phyloP scores from a whole-genome alignment of 2,113 vertebrate species.

The Prolemur simus region DNA sequence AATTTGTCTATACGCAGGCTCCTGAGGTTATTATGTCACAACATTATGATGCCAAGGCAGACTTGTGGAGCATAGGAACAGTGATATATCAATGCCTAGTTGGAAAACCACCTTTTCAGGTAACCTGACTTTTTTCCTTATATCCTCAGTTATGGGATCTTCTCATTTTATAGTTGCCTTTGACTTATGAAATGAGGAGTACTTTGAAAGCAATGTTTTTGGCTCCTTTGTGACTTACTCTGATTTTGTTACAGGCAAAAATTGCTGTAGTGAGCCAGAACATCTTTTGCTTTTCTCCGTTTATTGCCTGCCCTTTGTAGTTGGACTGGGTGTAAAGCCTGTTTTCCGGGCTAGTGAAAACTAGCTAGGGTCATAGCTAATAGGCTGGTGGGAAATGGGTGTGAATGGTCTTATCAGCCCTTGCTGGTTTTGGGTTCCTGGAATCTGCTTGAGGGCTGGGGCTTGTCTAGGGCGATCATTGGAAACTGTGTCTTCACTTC shows the following conservation, averaged over 20 bases:
- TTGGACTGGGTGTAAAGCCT: background rate
- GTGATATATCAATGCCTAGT: slow-evolving; percentile 98
- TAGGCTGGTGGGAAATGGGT: background rate
- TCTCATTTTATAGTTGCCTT: background rate
- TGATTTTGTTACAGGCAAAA: background rate
- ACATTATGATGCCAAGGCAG: slow-evolving; percentile 97
- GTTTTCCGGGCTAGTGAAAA: background rate
- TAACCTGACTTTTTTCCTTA: slow-evolving; percentile 66
- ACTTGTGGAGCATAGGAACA: slow-evolving; percentile 98
- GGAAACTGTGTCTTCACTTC: background rate
- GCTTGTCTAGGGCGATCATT: background rate
- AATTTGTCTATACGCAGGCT: slow-evolving; percentile 85
- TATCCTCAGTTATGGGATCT: background rate
- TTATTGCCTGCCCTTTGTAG: background rate
- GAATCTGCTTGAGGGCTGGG: background rate
- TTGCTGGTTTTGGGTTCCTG: background rate
- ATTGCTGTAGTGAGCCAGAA: background rate
- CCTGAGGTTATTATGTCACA: slow-evolving; percentile 99
- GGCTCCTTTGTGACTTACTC: background rate
- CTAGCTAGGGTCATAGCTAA: background rate
- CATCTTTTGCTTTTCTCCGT: background rate
- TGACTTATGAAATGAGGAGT: slow-evolving; percentile 17
- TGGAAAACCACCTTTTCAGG: slow-evolving; percentile 99
- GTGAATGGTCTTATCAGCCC: background rate
- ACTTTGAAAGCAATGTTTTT: slow-evolving; percentile 32